Conservation (phyloP, 1,140 invertebrate species). For the Saccostrea cuccullata region DNA sequence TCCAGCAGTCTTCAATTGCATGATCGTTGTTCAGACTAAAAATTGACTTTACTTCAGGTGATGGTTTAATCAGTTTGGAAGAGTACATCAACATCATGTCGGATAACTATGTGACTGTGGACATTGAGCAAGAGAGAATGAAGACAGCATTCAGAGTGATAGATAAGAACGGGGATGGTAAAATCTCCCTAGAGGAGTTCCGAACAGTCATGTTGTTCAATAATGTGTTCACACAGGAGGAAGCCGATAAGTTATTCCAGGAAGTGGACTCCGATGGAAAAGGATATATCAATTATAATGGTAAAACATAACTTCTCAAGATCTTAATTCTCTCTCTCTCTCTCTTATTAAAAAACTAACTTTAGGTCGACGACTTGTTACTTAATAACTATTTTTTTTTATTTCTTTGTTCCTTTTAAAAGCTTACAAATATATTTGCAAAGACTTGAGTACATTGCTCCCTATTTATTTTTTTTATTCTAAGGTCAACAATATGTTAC, state of each 20-base stretch:
- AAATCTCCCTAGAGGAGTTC: slow-evolving; percentile 34
- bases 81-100: slow-evolving; percentile 50
- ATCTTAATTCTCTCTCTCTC: too few species aligned
- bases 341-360: too few species aligned
- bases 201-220: slow-evolving; percentile 25
- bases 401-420: too few species aligned
- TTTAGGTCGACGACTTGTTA: too few species aligned
- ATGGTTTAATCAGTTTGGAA: slow-evolving; percentile 48
- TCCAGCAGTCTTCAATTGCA: too few species aligned
- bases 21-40: too few species aligned
- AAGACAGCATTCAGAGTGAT: slow-evolving; percentile 47
- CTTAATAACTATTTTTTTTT: too few species aligned
- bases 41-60: slow-evolving; percentile 22
- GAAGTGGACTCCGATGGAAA: slow-evolving; percentile 11
- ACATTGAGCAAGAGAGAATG: slow-evolving; percentile 51
- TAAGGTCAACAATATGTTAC: too few species aligned
- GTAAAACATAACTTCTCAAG: background rate
- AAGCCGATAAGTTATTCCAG: slow-evolving; percentile 29
- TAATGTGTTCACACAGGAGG: background rate
- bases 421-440: too few species aligned
- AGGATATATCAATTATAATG: slow-evolving; percentile 39
- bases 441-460: too few species aligned
- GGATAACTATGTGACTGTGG: slow-evolving; percentile 44
- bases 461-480: too few species aligned
- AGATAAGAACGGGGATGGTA: slow-evolving; percentile 41